Base-by-base conservation (phyloP, 2,888 invertebrate species). In the Polylopha cassiicola region DNA sequence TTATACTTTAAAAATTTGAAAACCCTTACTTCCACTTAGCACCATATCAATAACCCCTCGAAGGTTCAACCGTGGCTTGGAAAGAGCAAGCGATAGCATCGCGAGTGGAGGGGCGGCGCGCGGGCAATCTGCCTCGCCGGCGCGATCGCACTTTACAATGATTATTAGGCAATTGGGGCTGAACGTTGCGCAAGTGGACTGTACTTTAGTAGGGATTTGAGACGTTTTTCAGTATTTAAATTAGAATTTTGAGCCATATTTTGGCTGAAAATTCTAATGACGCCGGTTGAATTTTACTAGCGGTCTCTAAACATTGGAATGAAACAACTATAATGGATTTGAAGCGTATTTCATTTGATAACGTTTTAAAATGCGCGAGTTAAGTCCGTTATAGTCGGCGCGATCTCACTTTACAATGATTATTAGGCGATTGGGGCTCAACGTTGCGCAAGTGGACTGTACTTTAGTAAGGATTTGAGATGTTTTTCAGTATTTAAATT, bases 71-170 rank as follows among this genome's bases (percentile, higher is more conserved):
- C 52, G 57, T 47, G 71, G 71, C 77, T 61, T 61, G 65, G 69
- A 78, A 78, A 77, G 79, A 65, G 73, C 76, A 53, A 41, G 33
- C 43, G 75, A 77, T 80, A 73, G 43, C 43, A 77, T 78, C 79
- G 29, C 37, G 48, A 74, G 73, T 44, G 33, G 57, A 74, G 74
- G 29, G 70, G 39, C 46, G 47, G 70, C 55, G 73, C 80, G 80
- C 78, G 80, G 72, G 61, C 72, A 80, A 80, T 79, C 81, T 77
- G 67, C 56, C 55, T 80, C 62, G 55, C 51, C 58, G 51, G 48
- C 48, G 45, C 70, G 71, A 80, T 79, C 80, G 59, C 43, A 37
- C 44, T 29, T 48, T 39, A 48, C 26, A 28, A 37, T 34, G 38
- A 23, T 39, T 39, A 28, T 41, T 41, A 24, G 50, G 54, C 64